Evolutionary conservation across 2,113 vertebrate species (phyloP), one percentile per base, ranked within the genome.

Genomic region (Aspiorhynchus laticeps): DNA sequence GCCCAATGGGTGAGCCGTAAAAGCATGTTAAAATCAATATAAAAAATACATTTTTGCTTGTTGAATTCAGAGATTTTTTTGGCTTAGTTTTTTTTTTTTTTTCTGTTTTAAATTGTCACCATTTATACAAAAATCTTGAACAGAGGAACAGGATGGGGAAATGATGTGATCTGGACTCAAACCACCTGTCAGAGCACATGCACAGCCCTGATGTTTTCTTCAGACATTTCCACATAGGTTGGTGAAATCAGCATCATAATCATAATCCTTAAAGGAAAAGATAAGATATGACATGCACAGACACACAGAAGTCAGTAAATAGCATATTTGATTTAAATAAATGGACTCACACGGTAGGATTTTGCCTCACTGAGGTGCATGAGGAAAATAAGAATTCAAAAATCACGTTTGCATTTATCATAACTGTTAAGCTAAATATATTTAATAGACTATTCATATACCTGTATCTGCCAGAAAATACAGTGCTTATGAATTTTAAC

Each of bases 221-320:
- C 51, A 79, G 19, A 33, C 51, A 80, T 77, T 77, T 77, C 75
- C 75, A 48, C 51, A 77, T 15, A 77, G 7, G 75, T 77, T 77
- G 4, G 38, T 75, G 43, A 48, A 31, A 26, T 77, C 75, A 51
- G 24, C 75, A 51, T 77, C 75, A 77, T 48, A 77, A 48, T 51
- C 43, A n/a, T 77, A 51, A 77, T 19, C 71, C 71, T 74, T 71
- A 36, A 36, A 36, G 7, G 6, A 21, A 74, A 24, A 41, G 19
- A 4, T 12, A 74, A 46, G 9, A 24, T 21, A 3, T 11, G 36
- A 36, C 5, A 5, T 36, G 36, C 36, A 36, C 5, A 36, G 4
- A 36, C 5, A 36, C 5, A 1, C 19, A 74, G 3, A 74, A 3
- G 15, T 71, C 33, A 21, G 7, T 71, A 5, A 36, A 19, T 14